Evolutionary conservation across 2,797 vertebrate species (phyloP), one percentile per base, ranked within the genome.

Genomic region (Calcarius lapponicus): DNA sequence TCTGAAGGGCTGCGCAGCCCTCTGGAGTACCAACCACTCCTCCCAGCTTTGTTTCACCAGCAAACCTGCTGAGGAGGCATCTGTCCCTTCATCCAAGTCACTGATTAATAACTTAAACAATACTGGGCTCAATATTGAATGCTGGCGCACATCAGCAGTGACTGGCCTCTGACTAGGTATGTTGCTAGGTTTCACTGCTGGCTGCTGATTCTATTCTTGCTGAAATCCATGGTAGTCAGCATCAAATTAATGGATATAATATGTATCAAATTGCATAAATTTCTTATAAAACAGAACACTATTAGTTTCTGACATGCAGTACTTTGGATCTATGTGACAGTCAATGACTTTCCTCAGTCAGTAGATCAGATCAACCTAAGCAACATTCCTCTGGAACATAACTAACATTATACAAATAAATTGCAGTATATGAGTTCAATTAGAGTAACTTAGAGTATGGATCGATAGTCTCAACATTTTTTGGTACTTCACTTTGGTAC

Each of bases 391-490:
- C 14, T 67, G 54, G 29, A 73, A 40, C 13, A 31, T 26, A 61
- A 22, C 13, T 43, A 83, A 69, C 1, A 61, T 45, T 51, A 6
- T 57, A 66, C 4, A 25, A 79, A 54, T 47, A 29, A 47, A 50
- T 71, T 16, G 11, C 11, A 62, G 12, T 2, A 1, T 43, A 48
- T 26, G 11, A 65, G 3, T 79, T 87, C 16, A 75, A 24, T 65
- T 57, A 72, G 9, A 50, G 9, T 50, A 81, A 48, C 0, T 0
- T 25, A 28, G 13, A 31, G 1, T 34, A 67, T 42, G 10, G 34
- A 7, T 74, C 83, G 67, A 71, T 61, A 75, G 58, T 69, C 25
- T 84, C 31, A 69, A 11, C 6, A 50, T 20, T 73, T 78, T 79
- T 34, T 31, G 19, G 9, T 9, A 54, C 7, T 54, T 69, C 19